Evolutionary conservation across 2,797 vertebrate genomes (phyloP), one percentile per base, ranked within the genome.

Genomic region (Agapornis canus): DNA sequence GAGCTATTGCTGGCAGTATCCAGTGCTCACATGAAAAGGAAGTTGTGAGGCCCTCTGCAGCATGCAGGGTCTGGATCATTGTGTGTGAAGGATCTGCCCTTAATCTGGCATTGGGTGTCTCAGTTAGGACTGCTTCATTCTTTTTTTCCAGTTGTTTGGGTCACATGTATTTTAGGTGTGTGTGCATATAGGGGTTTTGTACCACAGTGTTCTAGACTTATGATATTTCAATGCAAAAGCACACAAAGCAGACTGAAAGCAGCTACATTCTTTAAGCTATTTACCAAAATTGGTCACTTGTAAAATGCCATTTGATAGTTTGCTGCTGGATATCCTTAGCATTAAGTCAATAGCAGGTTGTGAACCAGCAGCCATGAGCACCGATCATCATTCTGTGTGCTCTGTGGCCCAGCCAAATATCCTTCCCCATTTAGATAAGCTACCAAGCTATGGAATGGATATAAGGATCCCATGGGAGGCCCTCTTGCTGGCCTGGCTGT

Each of bases 1-100:
- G 95, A 95, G 87, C 93, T 83, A 2, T 77, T 94, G 93, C 94
- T 97, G 95, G 93, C 95, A 87, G 72, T 43, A 43, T 63, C 79
- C 88, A 66, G 75, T 15, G 63, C 77, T 94, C 92, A 88, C 93
- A 90, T 68, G 70, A 89, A 95, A 82, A 96, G 90, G 94, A 92
- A 88, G 82, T 17, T 75, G 88, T 82, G 97, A 94, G 94, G 95
- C 94, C 95, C 90, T 90, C 63, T 54, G 79, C 88, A 78, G 80
- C 35, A 0, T 14, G 82, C 82, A 18, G 95, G 78, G 85, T 68
- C 88, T 88, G 75, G 85, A 82, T 91, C 45, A 18, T 59, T 86
- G 72, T 83, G 42, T 18, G 0, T 59, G 61, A 86, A 79, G 66
- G 65, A 87, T 82, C 81, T 78, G 75, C 68, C 68, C 61, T 82